phyloP scores from a whole-genome alignment of 2,113 vertebrate species.

The Acrocephalus arundinaceus region DNA sequence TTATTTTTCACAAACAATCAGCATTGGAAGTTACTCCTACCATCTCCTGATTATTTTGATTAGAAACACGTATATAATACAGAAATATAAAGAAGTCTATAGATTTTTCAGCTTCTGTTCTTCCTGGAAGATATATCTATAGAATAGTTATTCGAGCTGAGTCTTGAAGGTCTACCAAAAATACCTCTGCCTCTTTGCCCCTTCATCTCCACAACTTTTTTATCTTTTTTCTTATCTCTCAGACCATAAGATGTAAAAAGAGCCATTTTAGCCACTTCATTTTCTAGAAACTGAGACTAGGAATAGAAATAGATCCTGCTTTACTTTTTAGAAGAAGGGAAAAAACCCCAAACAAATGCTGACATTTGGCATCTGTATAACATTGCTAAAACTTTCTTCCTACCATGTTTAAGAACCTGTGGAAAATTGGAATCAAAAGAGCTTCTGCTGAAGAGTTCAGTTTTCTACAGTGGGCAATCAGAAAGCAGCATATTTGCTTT shows the following conservation, averaged over 20 bases:
- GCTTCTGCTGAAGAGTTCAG: not conserved
- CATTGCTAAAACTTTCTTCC: not conserved
- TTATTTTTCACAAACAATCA: not conserved
- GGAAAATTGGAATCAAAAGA: not conserved
- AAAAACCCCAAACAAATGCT: not conserved
- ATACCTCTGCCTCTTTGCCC: not conserved
- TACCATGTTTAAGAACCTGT: not conserved
- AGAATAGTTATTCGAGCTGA: not conserved
- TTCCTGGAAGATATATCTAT: not conserved
- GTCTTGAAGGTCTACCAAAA: not conserved
- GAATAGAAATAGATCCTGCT: not conserved
- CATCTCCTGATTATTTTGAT: not conserved
- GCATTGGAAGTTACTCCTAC: not conserved
- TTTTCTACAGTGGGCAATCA: not conserved
- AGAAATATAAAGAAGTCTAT: not conserved
- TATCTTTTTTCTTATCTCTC: not conserved
- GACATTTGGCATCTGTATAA: not conserved
- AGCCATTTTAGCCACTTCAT: not conserved
- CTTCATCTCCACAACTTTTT: not conserved
- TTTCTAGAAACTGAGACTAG: not conserved
- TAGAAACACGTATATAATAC: not conserved
- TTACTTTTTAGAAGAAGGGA: not conserved
- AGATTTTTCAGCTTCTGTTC: not conserved
- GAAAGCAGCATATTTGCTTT: constrained; percentile 33
- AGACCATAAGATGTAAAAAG: not conserved